A percentile compares a stretch with the other conserved stretches of the same genome.
These are phyloP conservation scores for Archips xylosteana DNA, from an alignment of 2,888 invertebrate genomes.

Conservation along the genomic window DNA sequence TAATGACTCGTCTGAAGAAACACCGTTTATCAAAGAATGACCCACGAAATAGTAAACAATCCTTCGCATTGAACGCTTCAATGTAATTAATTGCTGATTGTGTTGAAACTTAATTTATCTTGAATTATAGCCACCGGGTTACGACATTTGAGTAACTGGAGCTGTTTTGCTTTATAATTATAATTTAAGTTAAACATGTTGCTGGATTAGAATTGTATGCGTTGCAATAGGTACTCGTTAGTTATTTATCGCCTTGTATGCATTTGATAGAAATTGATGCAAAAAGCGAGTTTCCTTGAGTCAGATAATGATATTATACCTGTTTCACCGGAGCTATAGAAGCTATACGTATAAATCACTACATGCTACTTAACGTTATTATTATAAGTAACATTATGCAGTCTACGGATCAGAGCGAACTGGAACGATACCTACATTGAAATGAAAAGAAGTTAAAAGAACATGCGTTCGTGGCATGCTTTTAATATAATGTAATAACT, in stretches of 20 bases:
- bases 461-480: slow-evolving; percentile 16
- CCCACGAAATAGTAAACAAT: slow-evolving; percentile 33
- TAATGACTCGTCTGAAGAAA: background rate
- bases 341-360: no score
- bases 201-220: background rate
- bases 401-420: background rate
- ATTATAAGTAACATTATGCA: background rate
- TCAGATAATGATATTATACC: background rate
- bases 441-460: no score
- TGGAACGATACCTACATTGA: slow-evolving; percentile 4
- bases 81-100: slow-evolving; percentile 11
- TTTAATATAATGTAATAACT: slow-evolving; percentile 29
- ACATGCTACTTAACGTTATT: no score
- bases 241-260: background rate
- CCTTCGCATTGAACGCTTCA: slow-evolving; percentile 28
- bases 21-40: slow-evolving; percentile 13
- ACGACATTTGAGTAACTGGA: background rate
- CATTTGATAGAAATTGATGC: background rate
- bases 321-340: no score
- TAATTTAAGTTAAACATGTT: no score
- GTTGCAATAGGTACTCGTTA: background rate
- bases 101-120: slow-evolving; percentile 1
- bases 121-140: slow-evolving; percentile 1
- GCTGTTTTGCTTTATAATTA: background rate
- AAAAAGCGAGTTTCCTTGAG: background rate